Evolutionary conservation across 2,113 vertebrate genomes (phyloP), one percentile per base, ranked within the genome.

Genomic region (Ranitomeya imitator): DNA sequence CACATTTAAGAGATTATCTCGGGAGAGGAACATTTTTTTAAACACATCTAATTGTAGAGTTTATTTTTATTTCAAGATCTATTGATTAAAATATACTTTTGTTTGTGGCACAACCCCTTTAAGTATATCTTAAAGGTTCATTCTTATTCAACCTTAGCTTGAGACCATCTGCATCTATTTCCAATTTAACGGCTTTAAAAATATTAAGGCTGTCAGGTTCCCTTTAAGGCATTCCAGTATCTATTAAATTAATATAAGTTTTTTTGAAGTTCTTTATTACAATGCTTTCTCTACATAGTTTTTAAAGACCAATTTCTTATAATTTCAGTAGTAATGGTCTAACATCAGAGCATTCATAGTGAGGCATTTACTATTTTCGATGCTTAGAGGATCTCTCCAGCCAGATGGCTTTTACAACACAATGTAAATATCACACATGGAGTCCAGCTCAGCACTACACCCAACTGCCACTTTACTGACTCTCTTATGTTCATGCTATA

Each of bases 401-500:
- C 73, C 78, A 80, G 37, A 71, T 71, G 37, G 21, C 54, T 69
- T 85, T 87, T 79, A 69, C n/a, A 57, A 61, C 69, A 69, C 61
- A 54, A 80, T 71, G 85, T 65, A 71, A 86, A 79, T 60, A 60
- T 21, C 19, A 19, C 71, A 76, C 76, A 79, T 79, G 45, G 45
- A 55, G 55, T 69, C 61, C 37, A 77, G 71, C 26, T 78, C 73
- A 8, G 7, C 63, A 31, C 69, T 59, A 87, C 63, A 57, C 12
- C 23, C 79, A 61, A 57, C 63, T 80, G 9, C 52, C 26, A 52
- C 45, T 87, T 71, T 80, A 71, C 54, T 59, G 76, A 45, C 60
- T 79, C 85, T 86, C 63, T 87, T 80, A 79, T 65, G 74, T 71
- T 52, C 60, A 10, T 81, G 57, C 60, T 37, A 79, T 55, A 67